Base-by-base conservation (phyloP, 1,140 invertebrate species). In the Lepidostoma basale region DNA sequence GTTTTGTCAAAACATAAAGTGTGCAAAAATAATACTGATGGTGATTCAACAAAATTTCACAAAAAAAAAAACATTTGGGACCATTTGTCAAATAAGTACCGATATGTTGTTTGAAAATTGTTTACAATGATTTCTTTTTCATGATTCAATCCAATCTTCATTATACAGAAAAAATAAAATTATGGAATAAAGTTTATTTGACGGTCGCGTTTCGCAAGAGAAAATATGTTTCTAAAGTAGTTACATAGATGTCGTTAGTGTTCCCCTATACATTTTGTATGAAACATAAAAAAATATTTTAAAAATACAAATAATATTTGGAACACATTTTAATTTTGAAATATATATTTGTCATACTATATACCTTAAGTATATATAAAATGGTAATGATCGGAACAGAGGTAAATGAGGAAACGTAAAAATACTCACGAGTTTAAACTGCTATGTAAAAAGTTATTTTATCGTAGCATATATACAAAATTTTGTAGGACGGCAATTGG, bases 381-480 rank as follows among this genome's bases (percentile, higher is more conserved):
- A 33, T 33, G 30, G 12, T 33, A 33, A 33, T n/a, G n/a, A n/a
- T n/a, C n/a, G n/a, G n/a, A n/a, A n/a, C n/a, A n/a, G n/a, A 33
- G 30, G 5, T 33, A 33, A 33, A 33, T 33, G n/a, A n/a, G n/a
- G n/a, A n/a, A n/a, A n/a, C n/a, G n/a, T n/a, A n/a, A 16, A 56
- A 33, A 56, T 30, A 1, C 18, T 1, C 22, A 5, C 1, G 30
- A 14, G 42, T 62, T 62, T 45, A 20, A 45, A 28, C 59, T 10
- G 9, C 3, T 42, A 62, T 12, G 39, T 25, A 6, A 10, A 33
- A 20, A 4, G n/a, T 16, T 25, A n/a, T 8, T 6, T n/a, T 3
- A 9, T 8, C 23, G 18, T 12, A 39, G 47, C 16, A 54, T 65
- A 65, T 65, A 65, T 65, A 65, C 62, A 56, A 56, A 56, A 54